phyloP scores from a whole-genome alignment of 2,113 vertebrate genomes.

The Hydropotes inermis region DNA sequence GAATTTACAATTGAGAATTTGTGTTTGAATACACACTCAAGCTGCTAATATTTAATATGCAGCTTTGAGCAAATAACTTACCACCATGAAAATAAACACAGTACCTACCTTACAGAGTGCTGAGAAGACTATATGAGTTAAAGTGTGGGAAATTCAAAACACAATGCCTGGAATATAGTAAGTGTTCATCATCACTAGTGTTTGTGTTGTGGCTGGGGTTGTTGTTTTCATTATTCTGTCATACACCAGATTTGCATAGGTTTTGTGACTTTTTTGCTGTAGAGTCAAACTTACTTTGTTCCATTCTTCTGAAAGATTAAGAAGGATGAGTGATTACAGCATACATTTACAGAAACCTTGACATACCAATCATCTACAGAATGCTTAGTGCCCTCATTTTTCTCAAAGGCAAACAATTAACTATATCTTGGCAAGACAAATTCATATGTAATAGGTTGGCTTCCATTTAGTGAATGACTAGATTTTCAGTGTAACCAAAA shows the following conservation, averaged over 20 bases:
- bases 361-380: constrained; percentile 12
- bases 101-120: neutral
- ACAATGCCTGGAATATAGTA: neutral
- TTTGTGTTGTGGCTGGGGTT: neutral
- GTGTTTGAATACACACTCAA: constrained; percentile 1
- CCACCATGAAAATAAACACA: neutral
- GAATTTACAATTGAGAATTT: neutral
- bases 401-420: neutral
- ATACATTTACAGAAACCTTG: constrained; percentile 25
- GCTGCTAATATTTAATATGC: neutral
- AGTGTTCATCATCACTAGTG: neutral
- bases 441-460: neutral
- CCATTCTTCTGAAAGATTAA: constrained; percentile 36
- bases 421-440: constrained; percentile 14
- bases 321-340: neutral
- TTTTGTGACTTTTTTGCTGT: neutral
- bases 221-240: neutral
- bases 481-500: constrained; percentile 40
- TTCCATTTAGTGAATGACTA: constrained; percentile 38
- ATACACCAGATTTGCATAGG: neutral
- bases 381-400: constrained; percentile 14
- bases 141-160: neutral
- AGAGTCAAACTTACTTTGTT: neutral
- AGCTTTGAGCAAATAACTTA: neutral
- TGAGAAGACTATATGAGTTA: neutral